These are phyloP conservation scores for Oasisia sp. DNA, from an alignment of 2,888 invertebrate genomes.

Conservation along the genomic window DNA sequence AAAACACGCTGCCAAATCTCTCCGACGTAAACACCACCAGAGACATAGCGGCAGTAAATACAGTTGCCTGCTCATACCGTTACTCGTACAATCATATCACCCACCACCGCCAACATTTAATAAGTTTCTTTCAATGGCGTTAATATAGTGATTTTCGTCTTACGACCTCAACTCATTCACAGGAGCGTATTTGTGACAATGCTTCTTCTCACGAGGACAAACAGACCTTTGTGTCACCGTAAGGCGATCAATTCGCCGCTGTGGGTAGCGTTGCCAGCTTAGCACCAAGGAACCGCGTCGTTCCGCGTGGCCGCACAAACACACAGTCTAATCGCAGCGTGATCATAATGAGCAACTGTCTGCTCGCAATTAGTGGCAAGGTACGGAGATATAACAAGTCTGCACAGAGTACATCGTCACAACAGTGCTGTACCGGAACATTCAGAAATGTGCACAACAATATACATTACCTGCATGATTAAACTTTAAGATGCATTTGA, in stretches of 20 bases:
- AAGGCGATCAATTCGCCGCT: not conserved
- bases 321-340: not conserved
- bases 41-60: not conserved
- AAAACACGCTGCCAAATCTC: not conserved
- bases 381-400: not conserved
- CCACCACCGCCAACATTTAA: not conserved
- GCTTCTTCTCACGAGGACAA: not conserved
- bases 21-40: not conserved
- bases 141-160: not conserved
- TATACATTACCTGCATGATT: too few relatives aligned
- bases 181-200: not conserved
- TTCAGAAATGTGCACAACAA: not conserved
- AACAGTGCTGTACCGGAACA: not conserved
- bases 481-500: too few relatives aligned
- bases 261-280: not conserved
- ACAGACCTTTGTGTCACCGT: not conserved
- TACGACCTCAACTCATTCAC: not conserved
- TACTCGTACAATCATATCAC: not conserved
- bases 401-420: not conserved
- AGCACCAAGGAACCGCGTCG: not conserved
- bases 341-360: not conserved
- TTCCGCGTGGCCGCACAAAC: not conserved
- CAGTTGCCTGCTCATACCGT: not conserved
- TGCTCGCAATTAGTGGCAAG: not conserved
- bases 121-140: not conserved